A percentile compares a stretch with the other conserved stretches of the same genome.
Conservation (phyloP, 2,113 vertebrate genomes). For the Colistium nudipinnis region DNA sequence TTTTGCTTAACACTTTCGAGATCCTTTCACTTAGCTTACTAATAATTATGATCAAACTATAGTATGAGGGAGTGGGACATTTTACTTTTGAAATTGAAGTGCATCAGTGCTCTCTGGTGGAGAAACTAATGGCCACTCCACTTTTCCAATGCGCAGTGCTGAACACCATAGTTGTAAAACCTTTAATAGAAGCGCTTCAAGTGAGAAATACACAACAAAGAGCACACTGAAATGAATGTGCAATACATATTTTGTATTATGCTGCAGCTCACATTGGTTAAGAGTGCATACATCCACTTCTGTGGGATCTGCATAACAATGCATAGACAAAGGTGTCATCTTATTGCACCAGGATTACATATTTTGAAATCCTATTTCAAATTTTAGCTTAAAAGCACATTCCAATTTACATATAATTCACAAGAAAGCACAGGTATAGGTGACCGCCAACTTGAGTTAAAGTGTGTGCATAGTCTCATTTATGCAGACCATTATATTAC, state of each 20-base stretch:
- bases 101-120: constrained; percentile 7
- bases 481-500: not conserved
- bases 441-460: constrained; percentile 1
- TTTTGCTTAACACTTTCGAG: too few relatives aligned
- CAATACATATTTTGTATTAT: constrained; percentile 42
- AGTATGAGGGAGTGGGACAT: not conserved
- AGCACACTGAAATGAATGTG: constrained; percentile 33
- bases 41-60: not conserved
- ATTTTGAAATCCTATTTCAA: constrained; percentile 24
- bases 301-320: constrained; percentile 36
- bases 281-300: constrained; percentile 17
- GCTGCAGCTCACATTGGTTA: constrained; percentile 39
- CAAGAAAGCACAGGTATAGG: constrained; percentile 21
- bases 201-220: constrained; percentile 39
- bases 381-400: constrained; percentile 37
- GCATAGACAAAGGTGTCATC: constrained; percentile 1
- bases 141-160: too few relatives aligned
- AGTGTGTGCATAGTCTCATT: constrained; percentile 4
- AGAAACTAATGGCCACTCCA: too few relatives aligned
- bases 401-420: constrained; percentile 16
- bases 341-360: constrained; percentile 56
- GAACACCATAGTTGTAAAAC: constrained; percentile 43
- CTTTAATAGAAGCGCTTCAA: constrained; percentile 50
- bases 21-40: not conserved
- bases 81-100: not conserved